Percentiles rank a stretch among this genome's conserved stretches.
phyloP scores from a whole-genome alignment of 1,140 invertebrate species.

The Cecropterus lyciades region DNA sequence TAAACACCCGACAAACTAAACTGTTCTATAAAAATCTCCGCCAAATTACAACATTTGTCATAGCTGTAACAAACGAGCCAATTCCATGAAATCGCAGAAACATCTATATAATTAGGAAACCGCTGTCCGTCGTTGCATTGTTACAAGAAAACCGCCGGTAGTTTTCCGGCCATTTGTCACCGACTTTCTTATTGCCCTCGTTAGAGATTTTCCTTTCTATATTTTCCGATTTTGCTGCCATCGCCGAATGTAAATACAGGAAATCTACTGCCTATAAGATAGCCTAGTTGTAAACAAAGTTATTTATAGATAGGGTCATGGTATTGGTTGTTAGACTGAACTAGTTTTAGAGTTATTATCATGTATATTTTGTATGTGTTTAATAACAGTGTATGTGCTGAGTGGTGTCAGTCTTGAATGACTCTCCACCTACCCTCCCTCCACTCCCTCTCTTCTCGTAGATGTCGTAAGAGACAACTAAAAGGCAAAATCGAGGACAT shows the following conservation, averaged over 20 bases:
- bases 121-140: not conserved
- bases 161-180: conserved; percentile 43
- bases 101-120: conserved; percentile 26
- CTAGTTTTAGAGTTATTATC: no score
- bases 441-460: no score
- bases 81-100: not conserved
- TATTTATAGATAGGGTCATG: conserved; percentile 20
- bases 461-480: no score
- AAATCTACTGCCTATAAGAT: conserved; percentile 13
- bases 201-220: conserved; percentile 46
- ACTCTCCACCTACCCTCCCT: no score
- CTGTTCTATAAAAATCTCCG: no score
- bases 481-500: no score
- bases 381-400: no score
- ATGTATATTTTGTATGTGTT: no score
- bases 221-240: conserved; percentile 31
- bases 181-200: conserved; percentile 38
- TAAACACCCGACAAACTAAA: no score
- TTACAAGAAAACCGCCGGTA: conserved; percentile 21
- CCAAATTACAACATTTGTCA: not conserved
- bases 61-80: not conserved
- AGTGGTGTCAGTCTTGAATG: no score
- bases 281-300: conserved; percentile 20
- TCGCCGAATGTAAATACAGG: conserved; percentile 34
- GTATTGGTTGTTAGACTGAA: not conserved